A percentile compares a stretch with the other conserved stretches of the same genome.
These are phyloP conservation scores for Piaya cayana DNA, from an alignment of 2,113 vertebrate species.

Conservation along the genomic window DNA sequence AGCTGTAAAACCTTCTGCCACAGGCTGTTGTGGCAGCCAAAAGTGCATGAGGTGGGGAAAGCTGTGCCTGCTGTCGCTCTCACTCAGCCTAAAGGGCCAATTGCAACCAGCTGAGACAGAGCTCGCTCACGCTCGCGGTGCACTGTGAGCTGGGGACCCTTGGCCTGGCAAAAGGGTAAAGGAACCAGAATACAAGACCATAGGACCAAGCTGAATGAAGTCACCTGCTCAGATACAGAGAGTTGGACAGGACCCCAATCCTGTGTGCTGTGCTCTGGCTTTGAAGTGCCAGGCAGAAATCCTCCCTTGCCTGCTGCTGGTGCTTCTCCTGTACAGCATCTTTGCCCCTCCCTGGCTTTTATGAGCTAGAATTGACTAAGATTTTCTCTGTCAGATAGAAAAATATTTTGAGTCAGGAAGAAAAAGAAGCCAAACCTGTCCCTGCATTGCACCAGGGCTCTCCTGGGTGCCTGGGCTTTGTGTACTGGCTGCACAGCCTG, in stretches of 20 bases:
- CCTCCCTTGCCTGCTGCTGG: neutral
- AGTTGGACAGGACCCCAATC: neutral
- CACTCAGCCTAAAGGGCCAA: neutral
- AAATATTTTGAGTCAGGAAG: neutral
- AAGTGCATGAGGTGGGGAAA: neutral
- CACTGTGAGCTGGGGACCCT: neutral
- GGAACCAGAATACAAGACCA: neutral
- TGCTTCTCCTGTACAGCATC: neutral
- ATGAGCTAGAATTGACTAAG: neutral
- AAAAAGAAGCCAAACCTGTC: neutral
- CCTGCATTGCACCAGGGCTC: accelerated
- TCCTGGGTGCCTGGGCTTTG: accelerated
- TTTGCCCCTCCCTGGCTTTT: neutral
- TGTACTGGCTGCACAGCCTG: neutral
- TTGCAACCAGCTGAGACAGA: neutral
- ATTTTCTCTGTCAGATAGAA: neutral
- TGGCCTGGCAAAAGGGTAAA: neutral
- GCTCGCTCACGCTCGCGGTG: neutral
- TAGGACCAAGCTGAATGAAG: neutral
- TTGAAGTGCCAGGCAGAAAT: neutral
- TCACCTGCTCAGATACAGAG: neutral
- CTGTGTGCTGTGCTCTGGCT: neutral
- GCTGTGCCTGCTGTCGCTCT: neutral
- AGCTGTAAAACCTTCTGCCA: neutral
- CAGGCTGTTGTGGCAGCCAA: neutral